A percentile compares a stretch with the other conserved stretches of the same genome.
These are phyloP conservation scores for Drosophila mayaguana DNA, from an alignment of 2,888 invertebrate species.

Conservation along the genomic window DNA sequence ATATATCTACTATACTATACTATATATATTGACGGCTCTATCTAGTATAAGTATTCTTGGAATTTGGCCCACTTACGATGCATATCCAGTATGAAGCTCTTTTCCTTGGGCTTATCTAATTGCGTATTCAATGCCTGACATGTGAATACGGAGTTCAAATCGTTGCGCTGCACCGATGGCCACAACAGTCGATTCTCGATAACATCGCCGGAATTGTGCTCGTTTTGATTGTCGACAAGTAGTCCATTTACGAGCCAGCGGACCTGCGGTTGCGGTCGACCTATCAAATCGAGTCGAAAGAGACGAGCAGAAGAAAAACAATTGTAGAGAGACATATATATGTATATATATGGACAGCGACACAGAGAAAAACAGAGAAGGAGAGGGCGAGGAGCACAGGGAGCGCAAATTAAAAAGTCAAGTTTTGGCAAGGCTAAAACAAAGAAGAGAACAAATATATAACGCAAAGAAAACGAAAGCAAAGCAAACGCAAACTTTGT, in stretches of 20 bases:
- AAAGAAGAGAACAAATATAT: conserved; percentile 9
- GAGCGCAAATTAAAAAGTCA: conserved; percentile 78
- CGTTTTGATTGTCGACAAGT: conserved; percentile 92
- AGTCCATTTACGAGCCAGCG: conserved; percentile 93
- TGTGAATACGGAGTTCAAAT: conserved; percentile 94
- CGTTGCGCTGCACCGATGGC: conserved; percentile 91
- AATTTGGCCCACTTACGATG: conserved; percentile 89
- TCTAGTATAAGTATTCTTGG: conserved; percentile 1
- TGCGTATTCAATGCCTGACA: conserved; percentile 95
- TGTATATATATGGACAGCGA: not conserved
- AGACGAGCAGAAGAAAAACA: conserved; percentile 12
- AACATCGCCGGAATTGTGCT: conserved; percentile 93
- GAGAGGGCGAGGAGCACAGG: no score
- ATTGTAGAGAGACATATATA: conserved; percentile 18
- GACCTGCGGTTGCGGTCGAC: conserved; percentile 92
- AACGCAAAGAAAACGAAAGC: conserved; percentile 44
- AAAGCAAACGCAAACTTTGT: conserved; percentile 67
- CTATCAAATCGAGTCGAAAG: conserved; percentile 84
- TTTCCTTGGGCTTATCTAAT: conserved; percentile 92
- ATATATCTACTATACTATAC: no score
- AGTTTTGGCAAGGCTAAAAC: conserved; percentile 39
- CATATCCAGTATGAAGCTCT: conserved; percentile 91
- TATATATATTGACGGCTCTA: not conserved
- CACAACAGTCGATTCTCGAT: conserved; percentile 93
- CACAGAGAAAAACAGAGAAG: not conserved